Conservation (phyloP, 2,888 invertebrate genomes). For the Deilephila elpenor region DNA sequence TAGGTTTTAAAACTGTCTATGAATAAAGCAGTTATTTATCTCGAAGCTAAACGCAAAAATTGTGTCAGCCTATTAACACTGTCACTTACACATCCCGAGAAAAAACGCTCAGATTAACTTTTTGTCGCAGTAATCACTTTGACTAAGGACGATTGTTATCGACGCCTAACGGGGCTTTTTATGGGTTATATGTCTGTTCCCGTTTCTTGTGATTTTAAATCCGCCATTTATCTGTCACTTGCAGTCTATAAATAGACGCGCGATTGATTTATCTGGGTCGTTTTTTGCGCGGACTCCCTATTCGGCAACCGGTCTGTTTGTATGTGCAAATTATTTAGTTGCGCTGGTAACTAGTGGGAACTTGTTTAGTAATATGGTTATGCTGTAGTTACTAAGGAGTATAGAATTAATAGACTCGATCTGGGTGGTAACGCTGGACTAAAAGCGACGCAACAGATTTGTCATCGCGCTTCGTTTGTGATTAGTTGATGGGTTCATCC, state of each 20-base stretch:
- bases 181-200: background rate
- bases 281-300: background rate
- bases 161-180: slow-evolving; percentile 7
- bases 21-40: too few species aligned
- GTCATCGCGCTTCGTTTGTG: too few species aligned
- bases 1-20: too few species aligned
- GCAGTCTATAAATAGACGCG: slow-evolving; percentile 4
- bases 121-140: background rate
- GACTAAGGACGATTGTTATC: background rate
- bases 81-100: background rate
- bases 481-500: too few species aligned
- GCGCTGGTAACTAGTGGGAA: background rate
- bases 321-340: background rate
- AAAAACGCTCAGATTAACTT: background rate
- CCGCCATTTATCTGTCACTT: slow-evolving; percentile 10
- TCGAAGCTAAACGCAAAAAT: too few species aligned
- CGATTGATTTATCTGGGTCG: background rate
- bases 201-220: background rate
- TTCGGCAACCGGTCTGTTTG: background rate
- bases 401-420: too few species aligned
- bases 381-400: too few species aligned
- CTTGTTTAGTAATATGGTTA: too few species aligned
- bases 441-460: too few species aligned
- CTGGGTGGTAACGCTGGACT: too few species aligned
- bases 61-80: too few species aligned